A percentile compares a stretch with the other conserved stretches of the same genome.
Evolutionary conservation across 2,113 vertebrate species (phyloP).

Genomic region (Regulus satrapa): DNA sequence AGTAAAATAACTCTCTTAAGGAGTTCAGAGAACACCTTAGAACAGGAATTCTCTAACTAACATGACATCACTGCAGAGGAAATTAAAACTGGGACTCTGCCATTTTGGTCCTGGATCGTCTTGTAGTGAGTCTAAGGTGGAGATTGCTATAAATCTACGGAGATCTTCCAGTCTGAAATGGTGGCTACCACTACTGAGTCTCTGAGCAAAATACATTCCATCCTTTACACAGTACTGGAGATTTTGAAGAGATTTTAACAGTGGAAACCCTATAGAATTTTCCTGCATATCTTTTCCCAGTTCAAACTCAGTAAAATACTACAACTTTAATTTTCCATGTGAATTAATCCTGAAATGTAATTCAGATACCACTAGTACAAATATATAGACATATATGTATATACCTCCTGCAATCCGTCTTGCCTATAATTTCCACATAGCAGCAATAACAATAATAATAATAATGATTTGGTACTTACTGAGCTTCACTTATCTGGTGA

Average conservation of each 20-base stretch:
- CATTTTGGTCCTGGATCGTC: not conserved
- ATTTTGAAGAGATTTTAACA: not conserved
- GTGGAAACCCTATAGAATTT: not conserved
- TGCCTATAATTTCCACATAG: not conserved
- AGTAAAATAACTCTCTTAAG: not conserved
- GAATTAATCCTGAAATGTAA: not conserved
- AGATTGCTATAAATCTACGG: not conserved
- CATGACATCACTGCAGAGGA: not conserved
- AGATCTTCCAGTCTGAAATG: not conserved
- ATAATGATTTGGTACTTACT: not conserved
- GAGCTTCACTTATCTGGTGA: not conserved
- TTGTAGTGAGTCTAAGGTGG: not conserved
- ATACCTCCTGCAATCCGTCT: not conserved
- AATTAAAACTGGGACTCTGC: not conserved
- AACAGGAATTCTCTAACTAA: not conserved
- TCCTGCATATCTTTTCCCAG: not conserved
- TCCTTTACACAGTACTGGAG: not conserved
- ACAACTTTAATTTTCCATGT: not conserved
- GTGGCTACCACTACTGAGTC: not conserved
- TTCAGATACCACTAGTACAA: not conserved
- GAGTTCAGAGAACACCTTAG: not conserved
- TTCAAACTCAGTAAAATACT: not conserved
- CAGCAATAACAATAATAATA: not conserved
- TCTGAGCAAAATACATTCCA: not conserved
- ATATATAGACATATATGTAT: not conserved